Evolutionary conservation across 2,113 vertebrate genomes (phyloP).

Genomic region (Cheirogaleus medius): DNA sequence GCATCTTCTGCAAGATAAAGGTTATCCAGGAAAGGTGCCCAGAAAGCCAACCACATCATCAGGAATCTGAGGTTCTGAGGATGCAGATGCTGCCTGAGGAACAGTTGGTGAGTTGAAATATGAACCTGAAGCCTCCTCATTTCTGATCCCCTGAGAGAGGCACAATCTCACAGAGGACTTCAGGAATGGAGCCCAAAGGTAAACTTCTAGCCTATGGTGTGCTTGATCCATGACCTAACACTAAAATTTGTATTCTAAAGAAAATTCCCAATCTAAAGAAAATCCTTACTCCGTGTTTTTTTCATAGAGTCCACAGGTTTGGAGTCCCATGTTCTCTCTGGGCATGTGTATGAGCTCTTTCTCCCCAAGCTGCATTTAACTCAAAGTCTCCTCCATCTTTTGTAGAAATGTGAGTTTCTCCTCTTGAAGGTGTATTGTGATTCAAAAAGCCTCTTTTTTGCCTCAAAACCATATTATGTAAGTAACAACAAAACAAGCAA

Average conservation of each 20-base stretch:
- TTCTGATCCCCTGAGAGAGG: not conserved
- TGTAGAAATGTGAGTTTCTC: conserved; percentile 71
- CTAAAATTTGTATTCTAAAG: not conserved
- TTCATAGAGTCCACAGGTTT: not conserved
- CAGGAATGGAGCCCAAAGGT: not conserved
- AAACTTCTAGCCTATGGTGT: not conserved
- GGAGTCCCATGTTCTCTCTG: not conserved
- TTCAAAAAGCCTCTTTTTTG: not conserved
- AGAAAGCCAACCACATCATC: not conserved
- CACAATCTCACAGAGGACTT: not conserved
- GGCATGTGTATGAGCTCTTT: not conserved
- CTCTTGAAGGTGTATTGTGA: conserved; percentile 41
- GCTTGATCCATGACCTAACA: not conserved
- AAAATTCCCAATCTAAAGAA: not conserved
- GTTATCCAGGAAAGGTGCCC: not conserved
- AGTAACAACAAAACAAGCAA: conserved; percentile 20
- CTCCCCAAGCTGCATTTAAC: not conserved
- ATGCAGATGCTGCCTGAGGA: conserved; percentile 5
- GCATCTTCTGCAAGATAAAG: conserved; percentile 41
- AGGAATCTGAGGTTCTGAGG: conserved; percentile 44
- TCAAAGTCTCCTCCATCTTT: not conserved
- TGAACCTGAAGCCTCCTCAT: not conserved
- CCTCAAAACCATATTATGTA: not conserved
- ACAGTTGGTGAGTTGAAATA: conserved; percentile 55
- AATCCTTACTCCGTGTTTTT: not conserved